A percentile compares a stretch with the other conserved stretches of the same genome.
Conservation (phyloP, 2,797 vertebrate species). For the Anguilla megastoma region DNA sequence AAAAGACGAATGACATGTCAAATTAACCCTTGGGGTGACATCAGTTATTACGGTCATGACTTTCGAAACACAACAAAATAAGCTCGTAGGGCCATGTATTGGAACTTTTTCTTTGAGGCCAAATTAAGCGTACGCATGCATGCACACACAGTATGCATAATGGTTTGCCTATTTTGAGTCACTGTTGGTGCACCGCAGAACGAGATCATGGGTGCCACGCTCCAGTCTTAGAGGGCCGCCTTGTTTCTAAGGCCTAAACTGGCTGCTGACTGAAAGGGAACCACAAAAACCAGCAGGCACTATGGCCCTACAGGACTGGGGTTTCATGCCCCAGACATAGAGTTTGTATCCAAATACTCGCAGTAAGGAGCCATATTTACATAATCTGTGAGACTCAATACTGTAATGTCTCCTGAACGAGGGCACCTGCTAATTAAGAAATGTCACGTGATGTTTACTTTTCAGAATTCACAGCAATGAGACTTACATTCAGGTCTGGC, state of each 20-base stretch:
- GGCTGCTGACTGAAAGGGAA: too few relatives aligned
- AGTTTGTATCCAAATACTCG: neutral
- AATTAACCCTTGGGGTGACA: neutral
- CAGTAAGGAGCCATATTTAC: neutral
- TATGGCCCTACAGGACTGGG: too few relatives aligned
- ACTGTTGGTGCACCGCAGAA: neutral
- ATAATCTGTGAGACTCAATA: neutral
- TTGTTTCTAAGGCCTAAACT: too few relatives aligned
- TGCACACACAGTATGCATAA: neutral
- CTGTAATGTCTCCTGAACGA: neutral
- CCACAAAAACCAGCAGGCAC: too few relatives aligned
- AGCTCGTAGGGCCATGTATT: neutral
- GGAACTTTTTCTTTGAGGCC: too few relatives aligned
- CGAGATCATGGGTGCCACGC: neutral
- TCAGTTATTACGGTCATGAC: neutral
- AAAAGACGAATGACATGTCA: neutral
- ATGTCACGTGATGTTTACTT: neutral
- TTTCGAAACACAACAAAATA: neutral
- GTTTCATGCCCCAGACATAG: neutral
- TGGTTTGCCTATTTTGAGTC: constrained; percentile 24
- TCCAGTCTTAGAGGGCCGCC: too few relatives aligned
- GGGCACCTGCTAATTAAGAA: neutral
- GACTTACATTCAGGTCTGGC: constrained; percentile 90
- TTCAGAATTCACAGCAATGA: neutral
- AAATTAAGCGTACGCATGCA: neutral